Evolutionary conservation across 2,113 vertebrate species (phyloP).

Genomic region (Anarrhichthys ocellatus): DNA sequence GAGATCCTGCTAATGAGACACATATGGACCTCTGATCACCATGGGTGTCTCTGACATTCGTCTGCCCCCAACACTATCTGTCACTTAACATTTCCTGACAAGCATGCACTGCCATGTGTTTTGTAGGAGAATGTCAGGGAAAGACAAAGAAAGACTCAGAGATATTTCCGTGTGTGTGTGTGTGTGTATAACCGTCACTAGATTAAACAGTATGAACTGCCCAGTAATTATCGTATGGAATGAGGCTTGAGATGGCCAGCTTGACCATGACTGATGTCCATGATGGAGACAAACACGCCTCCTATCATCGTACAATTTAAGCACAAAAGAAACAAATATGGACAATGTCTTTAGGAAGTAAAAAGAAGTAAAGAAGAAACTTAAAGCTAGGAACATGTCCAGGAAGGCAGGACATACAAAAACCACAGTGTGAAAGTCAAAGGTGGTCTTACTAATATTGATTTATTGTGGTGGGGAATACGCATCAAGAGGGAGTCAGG

Average conservation of each 20-base stretch:
- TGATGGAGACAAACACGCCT: not conserved
- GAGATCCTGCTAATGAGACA: conserved; percentile 66
- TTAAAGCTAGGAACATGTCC: not conserved
- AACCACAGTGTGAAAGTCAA: not conserved
- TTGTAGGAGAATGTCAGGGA: conserved; percentile 7
- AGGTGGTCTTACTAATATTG: conserved; percentile 27
- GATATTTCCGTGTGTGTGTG: not conserved
- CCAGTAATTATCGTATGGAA: not conserved
- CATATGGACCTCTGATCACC: conserved; percentile 56
- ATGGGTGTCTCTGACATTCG: conserved; percentile 26
- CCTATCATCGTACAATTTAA: not conserved
- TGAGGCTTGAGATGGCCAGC: not conserved
- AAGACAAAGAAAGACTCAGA: not conserved
- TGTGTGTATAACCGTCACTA: not conserved
- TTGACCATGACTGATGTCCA: not conserved
- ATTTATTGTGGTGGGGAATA: conserved; percentile 23
- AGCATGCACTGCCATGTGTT: conserved; percentile 1
- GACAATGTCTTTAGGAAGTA: not conserved
- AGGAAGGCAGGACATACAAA: not conserved
- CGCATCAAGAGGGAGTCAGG: not conserved
- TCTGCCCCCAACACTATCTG: not conserved
- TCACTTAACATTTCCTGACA: conserved; percentile 23
- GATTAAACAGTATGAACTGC: conserved; percentile 25
- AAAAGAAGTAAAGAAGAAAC: not conserved
- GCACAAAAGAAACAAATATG: not conserved